Percentiles rank a stretch among this genome's conserved stretches.
phyloP scores from a whole-genome alignment of 2,113 vertebrate genomes.

The Myotis lucifugus region DNA sequence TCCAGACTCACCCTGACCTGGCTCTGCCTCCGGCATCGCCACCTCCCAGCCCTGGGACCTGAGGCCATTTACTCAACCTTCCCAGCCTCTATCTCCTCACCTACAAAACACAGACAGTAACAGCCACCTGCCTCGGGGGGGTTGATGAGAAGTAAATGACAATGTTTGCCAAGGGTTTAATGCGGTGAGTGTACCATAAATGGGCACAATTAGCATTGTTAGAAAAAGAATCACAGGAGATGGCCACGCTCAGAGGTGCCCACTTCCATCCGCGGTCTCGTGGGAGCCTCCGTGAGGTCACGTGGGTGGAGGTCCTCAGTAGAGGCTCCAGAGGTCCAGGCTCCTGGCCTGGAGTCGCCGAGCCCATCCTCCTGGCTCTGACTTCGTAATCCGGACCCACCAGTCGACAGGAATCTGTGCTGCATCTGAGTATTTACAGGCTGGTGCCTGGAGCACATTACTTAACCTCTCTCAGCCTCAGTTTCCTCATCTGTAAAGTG shows the following conservation, averaged over 20 bases:
- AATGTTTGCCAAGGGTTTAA: background rate
- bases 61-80: background rate
- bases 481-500: background rate
- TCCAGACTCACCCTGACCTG: background rate
- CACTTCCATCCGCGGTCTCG: accelerated
- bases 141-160: background rate
- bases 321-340: background rate
- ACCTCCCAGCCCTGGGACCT: background rate
- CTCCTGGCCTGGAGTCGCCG: background rate
- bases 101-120: background rate
- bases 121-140: background rate
- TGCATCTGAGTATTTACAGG: background rate
- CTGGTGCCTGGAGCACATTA: background rate
- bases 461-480: background rate
- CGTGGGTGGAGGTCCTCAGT: background rate
- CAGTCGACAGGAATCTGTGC: background rate
- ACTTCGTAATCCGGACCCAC: background rate
- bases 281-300: background rate
- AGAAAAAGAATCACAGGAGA: background rate
- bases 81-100: background rate
- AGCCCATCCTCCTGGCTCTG: background rate
- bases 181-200: background rate
- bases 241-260: background rate
- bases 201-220: background rate
- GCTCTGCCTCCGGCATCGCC: accelerated